Conservation (phyloP, 2,888 invertebrate genomes). For the Isotomurus palustris region DNA sequence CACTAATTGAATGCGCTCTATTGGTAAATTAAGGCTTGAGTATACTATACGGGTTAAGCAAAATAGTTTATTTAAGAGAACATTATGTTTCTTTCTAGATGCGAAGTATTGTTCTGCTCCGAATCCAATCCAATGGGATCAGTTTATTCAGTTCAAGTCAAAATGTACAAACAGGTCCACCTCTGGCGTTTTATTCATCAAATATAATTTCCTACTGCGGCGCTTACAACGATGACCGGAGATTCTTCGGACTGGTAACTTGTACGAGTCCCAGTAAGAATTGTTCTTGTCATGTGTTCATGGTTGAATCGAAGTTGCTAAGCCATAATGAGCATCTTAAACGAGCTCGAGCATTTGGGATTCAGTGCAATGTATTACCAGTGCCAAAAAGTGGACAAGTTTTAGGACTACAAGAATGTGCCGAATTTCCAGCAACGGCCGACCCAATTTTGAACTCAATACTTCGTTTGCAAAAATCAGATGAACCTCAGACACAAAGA, state of each 20-base stretch:
- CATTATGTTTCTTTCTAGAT: conserved; percentile 27
- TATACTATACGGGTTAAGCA: too few relatives aligned
- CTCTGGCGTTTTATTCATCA: conserved; percentile 44
- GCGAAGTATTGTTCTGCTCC: conserved; percentile 42
- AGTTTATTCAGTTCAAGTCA: conserved; percentile 44
- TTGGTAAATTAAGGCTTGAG: too few relatives aligned
- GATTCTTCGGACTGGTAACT: conserved; percentile 90
- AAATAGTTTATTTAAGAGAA: background rate
- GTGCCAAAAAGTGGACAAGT: conserved; percentile 52
- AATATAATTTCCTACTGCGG: conserved; percentile 73
- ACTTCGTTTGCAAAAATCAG: conserved; percentile 54
- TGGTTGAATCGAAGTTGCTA: conserved; percentile 79
- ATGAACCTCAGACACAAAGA: conserved; percentile 24
- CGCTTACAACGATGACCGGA: conserved; percentile 80
- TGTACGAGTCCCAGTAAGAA: conserved; percentile 56
- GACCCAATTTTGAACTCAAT: conserved; percentile 59
- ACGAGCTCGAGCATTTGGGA: conserved; percentile 77
- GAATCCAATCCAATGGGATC: conserved; percentile 44
- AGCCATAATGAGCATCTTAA: conserved; percentile 73
- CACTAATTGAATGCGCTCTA: too few relatives aligned
- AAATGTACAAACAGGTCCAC: conserved; percentile 42
- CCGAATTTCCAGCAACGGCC: conserved; percentile 85
- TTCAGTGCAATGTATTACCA: conserved; percentile 75
- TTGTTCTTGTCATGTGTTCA: conserved; percentile 84
- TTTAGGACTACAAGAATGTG: conserved; percentile 47